A percentile compares a stretch with the other conserved stretches of the same genome.
These are phyloP conservation scores for Aphelocoma coerulescens DNA, from an alignment of 2,113 vertebrate genomes.

Conservation along the genomic window DNA sequence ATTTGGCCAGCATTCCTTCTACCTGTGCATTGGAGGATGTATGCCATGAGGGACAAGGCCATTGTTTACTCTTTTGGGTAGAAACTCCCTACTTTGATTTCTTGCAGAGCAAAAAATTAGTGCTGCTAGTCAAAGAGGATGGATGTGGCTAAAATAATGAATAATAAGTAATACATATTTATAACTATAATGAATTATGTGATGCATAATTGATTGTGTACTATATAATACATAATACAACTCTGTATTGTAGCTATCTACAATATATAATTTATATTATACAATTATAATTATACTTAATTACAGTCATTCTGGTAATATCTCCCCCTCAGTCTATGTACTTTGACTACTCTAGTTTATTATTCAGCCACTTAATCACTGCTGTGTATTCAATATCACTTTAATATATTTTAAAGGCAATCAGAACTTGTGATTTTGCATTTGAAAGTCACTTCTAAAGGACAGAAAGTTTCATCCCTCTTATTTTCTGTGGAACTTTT, in stretches of 20 bases:
- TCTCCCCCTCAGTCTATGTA: neutral
- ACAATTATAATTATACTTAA: neutral
- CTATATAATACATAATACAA: neutral
- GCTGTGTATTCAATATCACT: neutral
- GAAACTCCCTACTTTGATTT: neutral
- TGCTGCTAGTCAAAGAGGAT: neutral
- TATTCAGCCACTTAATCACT: neutral
- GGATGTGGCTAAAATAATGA: neutral
- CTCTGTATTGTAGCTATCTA: neutral
- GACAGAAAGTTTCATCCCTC: neutral
- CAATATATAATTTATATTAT: neutral
- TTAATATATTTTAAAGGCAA: neutral
- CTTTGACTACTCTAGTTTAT: neutral
- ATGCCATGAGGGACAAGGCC: neutral
- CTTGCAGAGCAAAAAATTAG: neutral
- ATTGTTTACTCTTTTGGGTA: neutral
- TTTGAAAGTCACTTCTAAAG: neutral
- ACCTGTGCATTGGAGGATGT: rapidly evolving
- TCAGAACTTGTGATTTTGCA: neutral
- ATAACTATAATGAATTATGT: neutral
- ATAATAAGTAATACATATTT: neutral
- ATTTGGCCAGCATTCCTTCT: neutral
- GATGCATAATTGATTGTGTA: neutral
- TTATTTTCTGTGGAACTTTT: neutral
- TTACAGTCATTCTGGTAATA: neutral